Percentiles rank a stretch among this genome's conserved stretches.
These are phyloP conservation scores for Mus minutoides DNA, from an alignment of 2,797 vertebrate species.

Conservation along the genomic window DNA sequence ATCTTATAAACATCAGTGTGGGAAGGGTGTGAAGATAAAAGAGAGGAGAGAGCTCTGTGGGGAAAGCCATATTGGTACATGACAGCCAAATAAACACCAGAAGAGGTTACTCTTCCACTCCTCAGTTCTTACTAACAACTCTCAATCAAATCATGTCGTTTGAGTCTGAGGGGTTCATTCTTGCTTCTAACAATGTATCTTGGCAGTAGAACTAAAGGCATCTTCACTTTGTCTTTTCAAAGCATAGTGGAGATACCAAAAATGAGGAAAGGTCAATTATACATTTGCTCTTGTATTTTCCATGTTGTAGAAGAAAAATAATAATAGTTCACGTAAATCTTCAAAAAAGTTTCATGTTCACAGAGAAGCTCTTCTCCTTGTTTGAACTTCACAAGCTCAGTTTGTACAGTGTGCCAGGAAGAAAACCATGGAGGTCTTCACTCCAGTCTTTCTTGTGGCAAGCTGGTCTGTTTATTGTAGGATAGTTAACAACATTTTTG, in stretches of 20 bases:
- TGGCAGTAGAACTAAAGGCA: neutral
- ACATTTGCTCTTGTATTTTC: conserved; percentile 3
- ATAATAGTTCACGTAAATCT: neutral
- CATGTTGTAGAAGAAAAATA: neutral
- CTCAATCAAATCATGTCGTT: neutral
- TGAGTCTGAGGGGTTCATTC: neutral
- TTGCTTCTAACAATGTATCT: neutral
- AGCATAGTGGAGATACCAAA: neutral
- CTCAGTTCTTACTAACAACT: neutral
- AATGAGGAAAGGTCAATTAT: neutral
- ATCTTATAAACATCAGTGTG: neutral
- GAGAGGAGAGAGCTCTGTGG: neutral
- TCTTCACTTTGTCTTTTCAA: neutral
- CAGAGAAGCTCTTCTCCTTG: neutral
- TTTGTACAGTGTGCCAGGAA: neutral
- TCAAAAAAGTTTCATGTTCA: neutral
- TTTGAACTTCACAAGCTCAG: neutral
- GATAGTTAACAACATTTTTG: neutral
- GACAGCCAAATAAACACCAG: neutral
- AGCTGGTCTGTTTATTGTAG: neutral
- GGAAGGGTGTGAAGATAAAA: neutral
- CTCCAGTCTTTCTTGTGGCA: neutral
- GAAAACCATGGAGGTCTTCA: neutral
- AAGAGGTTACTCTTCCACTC: neutral
- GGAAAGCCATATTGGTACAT: neutral